Percentiles rank a stretch among this genome's conserved stretches.
Evolutionary conservation across 2,113 vertebrate genomes (phyloP).

Genomic region (Thalassoma bifasciatum): DNA sequence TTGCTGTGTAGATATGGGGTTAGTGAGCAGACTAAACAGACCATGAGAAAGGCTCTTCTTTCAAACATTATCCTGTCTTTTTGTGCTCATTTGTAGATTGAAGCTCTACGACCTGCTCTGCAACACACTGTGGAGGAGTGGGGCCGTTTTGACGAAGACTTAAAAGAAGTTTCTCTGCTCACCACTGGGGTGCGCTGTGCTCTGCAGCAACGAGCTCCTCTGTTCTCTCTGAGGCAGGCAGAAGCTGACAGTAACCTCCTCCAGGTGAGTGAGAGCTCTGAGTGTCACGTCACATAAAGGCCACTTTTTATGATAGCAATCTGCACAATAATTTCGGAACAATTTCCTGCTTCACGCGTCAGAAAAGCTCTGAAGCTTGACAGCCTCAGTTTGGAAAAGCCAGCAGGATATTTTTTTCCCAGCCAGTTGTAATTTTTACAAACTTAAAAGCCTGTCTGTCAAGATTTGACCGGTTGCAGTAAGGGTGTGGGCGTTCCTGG

Average conservation of each 20-base stretch:
- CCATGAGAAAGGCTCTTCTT: background rate
- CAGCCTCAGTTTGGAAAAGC: background rate
- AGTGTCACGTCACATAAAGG: background rate
- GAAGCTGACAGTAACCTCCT: slow-evolving; percentile 79
- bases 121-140: slow-evolving; percentile 76
- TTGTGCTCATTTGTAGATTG: slow-evolving; percentile 71
- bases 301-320: background rate
- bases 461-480: slow-evolving; percentile 30
- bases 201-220: slow-evolving; percentile 71
- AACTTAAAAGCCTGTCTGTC: slow-evolving; percentile 28
- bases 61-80: background rate
- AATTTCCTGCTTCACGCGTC: background rate
- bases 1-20: too few relatives aligned
- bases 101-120: slow-evolving; percentile 69
- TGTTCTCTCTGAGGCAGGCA: slow-evolving; percentile 82
- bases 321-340: background rate
- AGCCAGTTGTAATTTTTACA: background rate
- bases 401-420: background rate
- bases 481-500: slow-evolving; percentile 2
- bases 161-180: slow-evolving; percentile 76
- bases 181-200: slow-evolving; percentile 78
- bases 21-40: too few relatives aligned
- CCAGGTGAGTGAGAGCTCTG: slow-evolving; percentile 81
- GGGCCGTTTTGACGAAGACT: slow-evolving; percentile 78
- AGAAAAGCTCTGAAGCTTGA: background rate